These are phyloP conservation scores for Allacma fusca DNA, from an alignment of 2,888 invertebrate species.

Conservation along the genomic window DNA sequence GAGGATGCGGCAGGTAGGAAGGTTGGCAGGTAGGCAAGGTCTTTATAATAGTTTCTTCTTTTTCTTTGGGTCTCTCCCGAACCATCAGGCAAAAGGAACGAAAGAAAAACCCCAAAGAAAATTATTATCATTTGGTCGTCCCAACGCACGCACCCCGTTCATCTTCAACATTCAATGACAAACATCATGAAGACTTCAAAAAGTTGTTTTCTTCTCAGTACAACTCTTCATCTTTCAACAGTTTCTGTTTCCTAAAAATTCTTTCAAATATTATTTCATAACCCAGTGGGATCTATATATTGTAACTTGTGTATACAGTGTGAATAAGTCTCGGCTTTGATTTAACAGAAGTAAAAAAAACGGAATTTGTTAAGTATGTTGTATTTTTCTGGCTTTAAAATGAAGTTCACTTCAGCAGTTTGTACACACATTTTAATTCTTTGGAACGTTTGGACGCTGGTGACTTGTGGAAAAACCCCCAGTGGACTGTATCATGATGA, in stretches of 20 bases:
- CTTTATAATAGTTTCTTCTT: conserved; percentile 31
- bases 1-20: conserved; percentile 34
- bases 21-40: conserved; percentile 45
- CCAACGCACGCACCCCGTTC: conserved; percentile 22
- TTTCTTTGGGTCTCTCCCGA: not conserved
- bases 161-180: conserved; percentile 23
- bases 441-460: not conserved
- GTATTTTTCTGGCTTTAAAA: not conserved
- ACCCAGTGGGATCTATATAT: not conserved
- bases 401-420: not conserved
- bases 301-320: not conserved
- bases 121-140: conserved; percentile 28
- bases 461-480: conserved; percentile 51
- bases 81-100: not conserved
- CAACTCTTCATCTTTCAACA: not conserved
- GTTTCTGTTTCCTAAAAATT: not conserved
- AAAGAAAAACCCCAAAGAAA: conserved; percentile 28
- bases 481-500: conserved; percentile 60
- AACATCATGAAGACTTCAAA: conserved; percentile 24
- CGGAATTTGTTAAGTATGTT: not conserved
- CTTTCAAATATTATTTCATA: too few relatives aligned
- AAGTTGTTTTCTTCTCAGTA: conserved; percentile 15
- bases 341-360: too few relatives aligned
- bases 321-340: too few relatives aligned
- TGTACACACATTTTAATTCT: not conserved